Evolutionary conservation across 2,113 vertebrate genomes (phyloP).

Genomic region (Agelaius tricolor): DNA sequence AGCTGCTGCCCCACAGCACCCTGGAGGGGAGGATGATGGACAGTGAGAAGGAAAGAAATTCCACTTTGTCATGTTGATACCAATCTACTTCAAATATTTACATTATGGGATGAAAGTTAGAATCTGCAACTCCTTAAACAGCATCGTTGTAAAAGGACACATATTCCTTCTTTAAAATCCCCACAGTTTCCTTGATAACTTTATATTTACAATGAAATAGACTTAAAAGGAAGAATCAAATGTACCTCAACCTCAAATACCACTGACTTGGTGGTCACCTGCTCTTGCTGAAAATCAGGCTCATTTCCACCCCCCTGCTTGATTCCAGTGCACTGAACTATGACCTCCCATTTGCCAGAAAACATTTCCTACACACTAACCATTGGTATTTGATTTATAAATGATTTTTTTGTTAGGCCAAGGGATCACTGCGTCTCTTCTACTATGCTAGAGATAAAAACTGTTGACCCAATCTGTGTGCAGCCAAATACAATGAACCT

Average conservation of each 20-base stretch:
- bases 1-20: neutral
- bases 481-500: constrained; percentile 28
- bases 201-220: neutral
- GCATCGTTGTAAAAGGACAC: neutral
- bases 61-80: neutral
- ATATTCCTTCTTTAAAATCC: neutral
- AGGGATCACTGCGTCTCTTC: neutral
- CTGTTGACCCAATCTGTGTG: neutral
- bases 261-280: neutral
- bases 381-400: constrained; percentile 4
- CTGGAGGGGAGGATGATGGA: neutral
- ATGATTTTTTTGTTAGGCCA: neutral
- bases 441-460: constrained; percentile 13
- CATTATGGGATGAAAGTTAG: neutral
- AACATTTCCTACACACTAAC: neutral
- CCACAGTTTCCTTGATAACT: neutral
- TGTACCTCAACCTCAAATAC: neutral
- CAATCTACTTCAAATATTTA: neutral
- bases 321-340: neutral
- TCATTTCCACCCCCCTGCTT: neutral
- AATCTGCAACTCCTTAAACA: neutral
- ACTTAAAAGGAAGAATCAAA: neutral
- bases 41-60: neutral
- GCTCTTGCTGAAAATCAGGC: neutral
- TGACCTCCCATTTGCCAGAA: neutral